Evolutionary conservation across 2,113 vertebrate genomes (phyloP), one percentile per base, ranked within the genome.

Genomic region (Chrysochloris asiatica): DNA sequence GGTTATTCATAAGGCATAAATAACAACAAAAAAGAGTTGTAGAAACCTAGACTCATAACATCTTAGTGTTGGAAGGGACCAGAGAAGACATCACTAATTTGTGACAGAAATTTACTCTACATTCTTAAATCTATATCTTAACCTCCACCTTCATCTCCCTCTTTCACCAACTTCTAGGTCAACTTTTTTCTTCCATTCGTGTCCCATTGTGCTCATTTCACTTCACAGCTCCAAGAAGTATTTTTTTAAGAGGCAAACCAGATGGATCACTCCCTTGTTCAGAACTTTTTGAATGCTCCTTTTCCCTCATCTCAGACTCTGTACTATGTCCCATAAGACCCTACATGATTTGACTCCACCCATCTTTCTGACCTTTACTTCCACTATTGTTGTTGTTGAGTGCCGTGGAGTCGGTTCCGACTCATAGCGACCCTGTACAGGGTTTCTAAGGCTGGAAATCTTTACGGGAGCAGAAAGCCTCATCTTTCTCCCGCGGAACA

Each of bases 311-410:
- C 26, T 16, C 24, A 33, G 22, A 54, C 33, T 41, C 48, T 5
- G 1, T 6, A 11, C n/a, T 0, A 0, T 36, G 26, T 38, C 0
- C 41, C 12, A 14, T 2, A 1, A 0, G 1, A 47, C n/a, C 65
- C 16, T 28, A n/a, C 52, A 2, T 48, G 28, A n/a, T 21, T 12
- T 30, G 41, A 41, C 10, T 24, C 9, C 9, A 24, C 24, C n/a
- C 26, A 4, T 17, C 75, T 36, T 47, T 91, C 77, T 84, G 52
- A 69, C 0, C 6, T 78, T 48, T n/a, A 36, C 52, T 21, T 72
- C 83, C 47, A 56, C 2, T 12, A 3, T 7, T 19, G 30, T 38
- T n/a, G n/a, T n/a, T n/a, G n/a, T n/a, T n/a, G n/a, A n/a, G n/a
- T n/a, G n/a, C n/a, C n/a, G n/a, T n/a, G n/a, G n/a, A n/a, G n/a